Base-by-base conservation (phyloP, 2,113 vertebrate species). In the Ochotona princeps region DNA sequence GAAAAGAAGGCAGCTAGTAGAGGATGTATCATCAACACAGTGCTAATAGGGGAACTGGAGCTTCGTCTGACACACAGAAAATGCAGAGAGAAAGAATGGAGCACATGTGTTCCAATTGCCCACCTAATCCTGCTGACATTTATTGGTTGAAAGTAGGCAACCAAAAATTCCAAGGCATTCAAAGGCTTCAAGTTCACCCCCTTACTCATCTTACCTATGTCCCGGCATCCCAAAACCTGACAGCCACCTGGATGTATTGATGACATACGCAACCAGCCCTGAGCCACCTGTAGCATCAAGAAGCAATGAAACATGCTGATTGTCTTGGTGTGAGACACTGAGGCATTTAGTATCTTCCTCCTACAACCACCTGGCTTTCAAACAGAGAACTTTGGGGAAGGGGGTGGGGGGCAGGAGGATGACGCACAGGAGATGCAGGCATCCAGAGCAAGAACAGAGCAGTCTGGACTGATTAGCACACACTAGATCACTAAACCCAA, bases 261-360 rank as follows among this genome's bases (percentile, higher is more conserved):
- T 1, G 49, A 47, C 7, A n/a, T 28, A 25, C 18, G 3, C 14
- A 3, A 15, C 13, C 51, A 61, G 32, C 80, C 60, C 47, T 1
- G 7, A 38, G n/a, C 38, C 26, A 12, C 2, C 21, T 28, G 7
- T 0, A 10, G 15, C 10, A 21, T 47, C 26, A 20, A 57, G 65
- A 7, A 44, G 47, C 15, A 30, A 8, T 1, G 2, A 28, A 57
- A n/a, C 0, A 57, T 2, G 7, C 76, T 3, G 0, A 12, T 5
- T n/a, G 23, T n/a, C 35, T 38, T 15, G 38, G 49, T 8, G 4
- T 8, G 0, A 25, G 2, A 13, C 0, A 44, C 38, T 44, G 38
- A 44, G 28, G 2, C 7, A 15, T 18, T 57, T 57, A 61, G 30
- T 8, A 1, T 26, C 11, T 26, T 49, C 70, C 72, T n/a, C 28